Percentiles rank a stretch among this genome's conserved stretches.
Evolutionary conservation across 2,888 invertebrate genomes (phyloP).

Genomic region (Spisula subtruncata): DNA sequence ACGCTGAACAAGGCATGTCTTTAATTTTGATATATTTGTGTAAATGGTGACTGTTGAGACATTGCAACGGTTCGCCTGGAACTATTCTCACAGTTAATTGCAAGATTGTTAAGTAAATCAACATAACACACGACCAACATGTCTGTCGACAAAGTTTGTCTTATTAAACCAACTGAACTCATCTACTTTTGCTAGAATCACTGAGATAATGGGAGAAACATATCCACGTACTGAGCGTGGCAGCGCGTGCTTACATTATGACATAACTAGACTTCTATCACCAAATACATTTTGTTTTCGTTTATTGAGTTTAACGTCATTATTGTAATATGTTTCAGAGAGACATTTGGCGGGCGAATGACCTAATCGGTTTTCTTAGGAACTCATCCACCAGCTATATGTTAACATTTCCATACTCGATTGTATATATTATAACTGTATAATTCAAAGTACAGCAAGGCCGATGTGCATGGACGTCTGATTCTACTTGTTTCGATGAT

Average conservation of each 20-base stretch:
- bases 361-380: not conserved
- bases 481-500: too few species aligned
- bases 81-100: slow-evolving; percentile 30
- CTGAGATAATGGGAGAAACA: slow-evolving; percentile 16
- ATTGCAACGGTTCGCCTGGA: not conserved
- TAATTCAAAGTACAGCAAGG: too few species aligned
- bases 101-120: slow-evolving; percentile 37
- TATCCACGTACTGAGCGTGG: not conserved
- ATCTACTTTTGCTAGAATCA: not conserved
- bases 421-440: too few species aligned
- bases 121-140: not conserved
- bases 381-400: not conserved
- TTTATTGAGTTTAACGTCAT: too few species aligned
- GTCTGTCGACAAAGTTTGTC: slow-evolving; percentile 45
- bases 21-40: not conserved
- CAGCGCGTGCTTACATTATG: not conserved
- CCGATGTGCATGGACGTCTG: too few species aligned
- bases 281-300: not conserved
- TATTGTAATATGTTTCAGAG: not conserved
- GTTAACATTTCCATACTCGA: too few species aligned
- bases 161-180: slow-evolving; percentile 53
- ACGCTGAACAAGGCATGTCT: not conserved
- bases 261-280: not conserved
- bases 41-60: not conserved
- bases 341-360: not conserved